Base-by-base conservation (phyloP, 2,888 invertebrate species). In the Chymomyza procnemis region DNA sequence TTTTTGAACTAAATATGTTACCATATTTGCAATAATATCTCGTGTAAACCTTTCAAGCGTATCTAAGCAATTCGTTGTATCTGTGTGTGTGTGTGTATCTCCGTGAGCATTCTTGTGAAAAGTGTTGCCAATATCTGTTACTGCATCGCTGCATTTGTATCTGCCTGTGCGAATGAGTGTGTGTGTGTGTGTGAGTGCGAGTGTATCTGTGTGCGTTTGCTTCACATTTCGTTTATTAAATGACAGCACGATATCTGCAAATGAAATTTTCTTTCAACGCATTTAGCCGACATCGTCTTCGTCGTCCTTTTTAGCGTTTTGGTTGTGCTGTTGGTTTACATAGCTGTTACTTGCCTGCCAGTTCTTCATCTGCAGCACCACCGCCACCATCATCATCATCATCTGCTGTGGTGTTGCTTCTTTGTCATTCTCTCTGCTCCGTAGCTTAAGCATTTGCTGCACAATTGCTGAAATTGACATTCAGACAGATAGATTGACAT, bases 161-260 rank as follows among this genome's bases (percentile, higher is more conserved):
- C 61, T 71, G 58, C 66, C 64, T 69, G 5, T 55, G 16, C 68
- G 55, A 58, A n/a, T 55, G n/a, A n/a, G n/a, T n/a, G n/a, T 57
- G 22, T 61, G 34, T 59, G 48, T 64, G 41, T 64, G 16, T 66
- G 8, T 41, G 19, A 30, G 19, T 21, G 64, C 60, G 41, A 62
- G 48, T 60, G 60, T 62, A 19, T 47, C 12, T 66, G 52, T 65
- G 47, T 66, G 61, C 59, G 64, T 57, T 54, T 57, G 67, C 61
- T 83, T 85, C 85, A 78, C 85, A 87, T 87, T 87, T 84, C 87
- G 87, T 84, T 87, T 88, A 88, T 89, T 88, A 89, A 88, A 88
- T 89, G 89, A 88, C 90, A 89, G 89, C 86, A 88, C 82, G 88
- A 89, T 89, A 89, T 89, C 90, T 89, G 86, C 89, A 87, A 89